Percentiles rank a stretch among this genome's conserved stretches.
Evolutionary conservation across 1,140 invertebrate genomes (phyloP).

Genomic region (Oncopeltus fasciatus): DNA sequence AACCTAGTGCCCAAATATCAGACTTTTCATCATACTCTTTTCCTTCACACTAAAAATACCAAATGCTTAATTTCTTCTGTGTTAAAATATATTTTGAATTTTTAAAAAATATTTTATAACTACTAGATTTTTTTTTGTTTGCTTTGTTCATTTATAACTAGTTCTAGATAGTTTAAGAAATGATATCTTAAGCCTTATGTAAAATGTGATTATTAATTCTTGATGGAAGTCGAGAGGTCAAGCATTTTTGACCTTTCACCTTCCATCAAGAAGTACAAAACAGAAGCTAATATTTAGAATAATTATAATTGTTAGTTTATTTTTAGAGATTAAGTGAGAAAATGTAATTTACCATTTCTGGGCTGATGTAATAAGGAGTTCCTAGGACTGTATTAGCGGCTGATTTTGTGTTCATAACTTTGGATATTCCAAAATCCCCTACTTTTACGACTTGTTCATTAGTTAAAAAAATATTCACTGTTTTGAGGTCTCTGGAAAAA

Average conservation of each 20-base stretch:
- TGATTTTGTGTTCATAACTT: slow-evolving; percentile 51
- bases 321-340: too few relatives aligned
- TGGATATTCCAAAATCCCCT: slow-evolving; percentile 70
- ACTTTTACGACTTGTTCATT: slow-evolving; percentile 50
- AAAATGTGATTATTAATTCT: background rate
- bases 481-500: slow-evolving; percentile 51
- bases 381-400: slow-evolving; percentile 63
- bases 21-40: slow-evolving; percentile 64
- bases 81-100: too few relatives aligned
- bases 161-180: too few relatives aligned
- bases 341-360: slow-evolving; percentile 63
- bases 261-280: too few relatives aligned
- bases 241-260: too few relatives aligned
- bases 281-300: too few relatives aligned
- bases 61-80: too few relatives aligned
- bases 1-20: slow-evolving; percentile 68
- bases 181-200: slow-evolving; percentile 1
- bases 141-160: too few relatives aligned
- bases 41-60: slow-evolving; percentile 58
- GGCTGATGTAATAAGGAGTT: slow-evolving; percentile 69
- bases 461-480: slow-evolving; percentile 62
- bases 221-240: too few relatives aligned
- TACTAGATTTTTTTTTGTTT: too few relatives aligned
- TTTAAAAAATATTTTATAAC: too few relatives aligned
- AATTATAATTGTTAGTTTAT: too few relatives aligned